Base-by-base conservation (phyloP, 1,140 invertebrate genomes). In the Cyclina sinensis region DNA sequence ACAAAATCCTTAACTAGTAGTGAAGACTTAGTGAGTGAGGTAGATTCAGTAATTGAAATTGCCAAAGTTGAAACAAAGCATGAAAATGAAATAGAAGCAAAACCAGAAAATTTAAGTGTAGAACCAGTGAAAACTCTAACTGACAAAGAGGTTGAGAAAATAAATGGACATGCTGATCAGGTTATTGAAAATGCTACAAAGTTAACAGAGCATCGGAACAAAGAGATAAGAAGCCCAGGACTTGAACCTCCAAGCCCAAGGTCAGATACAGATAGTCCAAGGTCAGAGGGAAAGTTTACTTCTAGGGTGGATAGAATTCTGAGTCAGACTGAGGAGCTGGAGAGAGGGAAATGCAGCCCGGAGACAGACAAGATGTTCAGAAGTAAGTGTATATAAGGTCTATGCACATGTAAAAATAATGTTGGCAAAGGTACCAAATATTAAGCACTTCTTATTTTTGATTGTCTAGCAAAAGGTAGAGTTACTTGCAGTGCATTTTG, bases 371-470 rank as follows among this genome's bases (percentile, higher is more conserved):
- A 30, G 27, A 88, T 88, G 86, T 74, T 88, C 9, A 88, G 51
- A 83, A 80, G 86, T 88, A 76, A 88, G 86, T 80, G 18, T 57
- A n/a, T n/a, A n/a, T n/a, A n/a, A n/a, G n/a, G n/a, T n/a, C 9
- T 51, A 51, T 51, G 48, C 48, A 11, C 18, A 51, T 18, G 18
- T 51, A 51, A 51, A 51, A 51, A 9, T 51, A 51, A 9, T 51
- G 48, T 18, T 11, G 48, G 48, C 9, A 11, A 18, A 51, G 48
- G 18, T 51, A 51, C 18, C n/a, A n/a, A n/a, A n/a, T n/a, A n/a
- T n/a, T n/a, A n/a, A n/a, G n/a, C n/a, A n/a, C n/a, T n/a, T n/a
- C n/a, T n/a, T n/a, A n/a, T n/a, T n/a, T n/a, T n/a, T n/a, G n/a
- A n/a, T n/a, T n/a, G n/a, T n/a, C n/a, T n/a, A n/a, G n/a, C n/a